These are phyloP conservation scores for Drosophila anomelani DNA, from an alignment of 2,888 invertebrate genomes.

Conservation along the genomic window DNA sequence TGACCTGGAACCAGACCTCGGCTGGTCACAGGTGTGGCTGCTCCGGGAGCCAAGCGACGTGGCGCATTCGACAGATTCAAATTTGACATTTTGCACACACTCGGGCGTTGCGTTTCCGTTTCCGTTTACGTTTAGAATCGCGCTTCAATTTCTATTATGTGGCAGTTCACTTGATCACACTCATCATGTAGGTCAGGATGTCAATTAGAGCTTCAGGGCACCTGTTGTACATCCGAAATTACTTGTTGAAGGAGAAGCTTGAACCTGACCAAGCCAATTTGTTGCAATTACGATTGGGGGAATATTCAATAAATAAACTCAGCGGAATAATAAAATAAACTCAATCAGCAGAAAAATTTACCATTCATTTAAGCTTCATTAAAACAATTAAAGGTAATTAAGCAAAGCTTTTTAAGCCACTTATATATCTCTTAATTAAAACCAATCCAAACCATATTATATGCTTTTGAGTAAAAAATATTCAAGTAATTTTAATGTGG, in stretches of 20 bases:
- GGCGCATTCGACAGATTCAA: constrained; percentile 62
- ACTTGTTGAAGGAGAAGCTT: background rate
- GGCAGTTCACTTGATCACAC: constrained; percentile 34
- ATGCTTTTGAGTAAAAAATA: background rate
- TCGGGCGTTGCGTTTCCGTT: constrained; percentile 3
- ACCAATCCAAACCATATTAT: background rate
- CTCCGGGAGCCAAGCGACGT: constrained; percentile 74
- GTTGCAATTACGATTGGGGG: constrained; percentile 42
- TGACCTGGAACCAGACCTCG: constrained; percentile 13
- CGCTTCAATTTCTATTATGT: constrained; percentile 8
- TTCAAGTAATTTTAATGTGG: background rate
- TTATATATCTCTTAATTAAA: background rate
- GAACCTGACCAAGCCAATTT: constrained; percentile 51
- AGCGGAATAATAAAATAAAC: background rate
- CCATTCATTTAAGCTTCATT: background rate
- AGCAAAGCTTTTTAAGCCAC: background rate
- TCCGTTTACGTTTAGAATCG: constrained; percentile 9
- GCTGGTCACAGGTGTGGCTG: constrained; percentile 69
- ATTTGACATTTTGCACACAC: constrained; percentile 72
- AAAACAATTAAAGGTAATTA: background rate
- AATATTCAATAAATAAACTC: background rate
- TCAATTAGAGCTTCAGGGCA: background rate
- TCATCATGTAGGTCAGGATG: constrained; percentile 34
- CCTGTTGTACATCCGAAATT: constrained; percentile 19
- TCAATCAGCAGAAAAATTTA: background rate